Evolutionary conservation across 2,113 vertebrate genomes (phyloP), one percentile per base, ranked within the genome.

Genomic region (Dascyllus trimaculatus): DNA sequence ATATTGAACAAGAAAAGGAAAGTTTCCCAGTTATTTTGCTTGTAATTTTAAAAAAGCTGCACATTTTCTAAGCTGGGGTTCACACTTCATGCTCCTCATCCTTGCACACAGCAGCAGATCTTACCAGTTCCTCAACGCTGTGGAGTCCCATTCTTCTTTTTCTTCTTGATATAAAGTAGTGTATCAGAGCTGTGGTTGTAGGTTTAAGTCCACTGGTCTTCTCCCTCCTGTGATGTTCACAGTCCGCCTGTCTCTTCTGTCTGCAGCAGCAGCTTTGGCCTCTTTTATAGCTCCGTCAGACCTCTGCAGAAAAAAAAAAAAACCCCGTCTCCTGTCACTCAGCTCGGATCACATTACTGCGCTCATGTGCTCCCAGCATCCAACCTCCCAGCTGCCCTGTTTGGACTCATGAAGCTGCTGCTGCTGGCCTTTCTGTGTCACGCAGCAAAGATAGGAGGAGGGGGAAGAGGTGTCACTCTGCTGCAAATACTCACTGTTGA

Each of bases 111-210:
- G n/a, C n/a, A n/a, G n/a, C n/a, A n/a, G n/a, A n/a, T 93, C 96
- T 51, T 95, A 98, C 96, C 96, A 98, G 94, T 8, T 97, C 96
- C 82, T 98, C 95, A 15, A 97, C 95, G 2, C 94, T 94, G 88
- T 96, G 93, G 85, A 96, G 92, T 90, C 96, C 95, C 96, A 97
- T 98, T 3, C 22, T 35, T 15, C 45, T n/a, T n/a, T 22, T 35
- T 15, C 45, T n/a, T 17, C 22, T 48, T 1, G 45, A 24, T 46
- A 0, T n/a, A 15, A 43, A 43, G 21, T n/a, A n/a, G n/a, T n/a
- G n/a, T n/a, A n/a, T 13, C 13, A 21, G 10, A 3, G 5, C 14
- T 2, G 49, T 4, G 49, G 19, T 24, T 32, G 62, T 56, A 75
- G 68, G 14, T 71, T 52, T 81, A 84, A 63, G 61, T 94, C 87